Percentiles rank a stretch among this genome's conserved stretches.
Evolutionary conservation across 2,113 vertebrate species (phyloP).

Genomic region (Salvelinus alpinus): DNA sequence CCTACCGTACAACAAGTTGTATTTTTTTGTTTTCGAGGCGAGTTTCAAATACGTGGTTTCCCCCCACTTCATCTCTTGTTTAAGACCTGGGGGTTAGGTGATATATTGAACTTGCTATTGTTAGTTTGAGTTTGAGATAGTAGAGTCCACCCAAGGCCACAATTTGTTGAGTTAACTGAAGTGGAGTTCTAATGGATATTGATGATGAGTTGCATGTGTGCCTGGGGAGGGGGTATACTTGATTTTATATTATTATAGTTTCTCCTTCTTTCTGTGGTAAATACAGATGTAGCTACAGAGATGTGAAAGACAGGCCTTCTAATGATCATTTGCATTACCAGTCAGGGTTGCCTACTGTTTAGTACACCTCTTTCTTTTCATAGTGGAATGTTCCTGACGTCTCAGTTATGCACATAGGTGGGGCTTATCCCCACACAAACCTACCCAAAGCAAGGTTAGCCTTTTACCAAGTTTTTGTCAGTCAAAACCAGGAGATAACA

Average conservation of each 20-base stretch:
- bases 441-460: neutral
- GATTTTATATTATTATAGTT: neutral
- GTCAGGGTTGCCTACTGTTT: neutral
- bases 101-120: neutral
- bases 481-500: too few relatives aligned
- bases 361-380: neutral
- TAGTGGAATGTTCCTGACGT: conserved; percentile 1
- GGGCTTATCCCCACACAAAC: neutral
- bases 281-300: neutral
- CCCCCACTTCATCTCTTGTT: too few relatives aligned
- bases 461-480: neutral
- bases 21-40: too few relatives aligned
- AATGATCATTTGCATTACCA: neutral
- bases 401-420: neutral
- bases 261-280: neutral
- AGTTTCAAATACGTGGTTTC: too few relatives aligned
- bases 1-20: conserved; percentile 9
- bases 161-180: neutral
- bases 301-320: neutral
- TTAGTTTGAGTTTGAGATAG: neutral
- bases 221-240: neutral
- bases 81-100: neutral
- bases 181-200: neutral
- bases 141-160: neutral
- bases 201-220: neutral